phyloP scores from a whole-genome alignment of 2,888 invertebrate genomes.

The Drepana falcataria region DNA sequence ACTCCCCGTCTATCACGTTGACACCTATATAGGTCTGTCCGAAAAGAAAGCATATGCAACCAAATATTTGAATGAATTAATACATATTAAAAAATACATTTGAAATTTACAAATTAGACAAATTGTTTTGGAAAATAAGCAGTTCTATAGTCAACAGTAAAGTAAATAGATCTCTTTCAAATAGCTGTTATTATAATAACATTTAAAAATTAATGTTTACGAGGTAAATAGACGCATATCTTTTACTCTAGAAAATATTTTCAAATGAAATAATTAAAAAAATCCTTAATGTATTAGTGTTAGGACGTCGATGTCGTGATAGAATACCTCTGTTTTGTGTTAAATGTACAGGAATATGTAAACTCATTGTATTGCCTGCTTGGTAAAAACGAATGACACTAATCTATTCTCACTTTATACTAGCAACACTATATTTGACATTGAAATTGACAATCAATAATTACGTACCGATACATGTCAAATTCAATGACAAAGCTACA shows the following conservation, averaged over 20 bases:
- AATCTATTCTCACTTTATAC: slow-evolving; percentile 12
- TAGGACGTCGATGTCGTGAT: slow-evolving; percentile 73
- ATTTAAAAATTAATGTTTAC: slow-evolving; percentile 55
- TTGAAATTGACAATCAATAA: background rate
- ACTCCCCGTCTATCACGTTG: too few species aligned
- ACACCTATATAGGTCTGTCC: too few species aligned
- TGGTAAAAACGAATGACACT: slow-evolving; percentile 33
- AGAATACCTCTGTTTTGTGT: slow-evolving; percentile 54
- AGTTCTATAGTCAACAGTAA: slow-evolving; percentile 49
- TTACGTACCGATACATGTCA: slow-evolving; percentile 21
- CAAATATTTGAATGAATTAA: too few species aligned
- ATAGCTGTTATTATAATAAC: slow-evolving; percentile 51
- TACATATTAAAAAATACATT: background rate
- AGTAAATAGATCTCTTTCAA: slow-evolving; percentile 44
- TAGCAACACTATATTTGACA: slow-evolving; percentile 7
- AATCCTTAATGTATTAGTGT: slow-evolving; percentile 60
- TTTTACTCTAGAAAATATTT: slow-evolving; percentile 74
- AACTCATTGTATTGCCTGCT: slow-evolving; percentile 16
- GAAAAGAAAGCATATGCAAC: slow-evolving; percentile 7
- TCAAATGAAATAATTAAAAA: slow-evolving; percentile 51
- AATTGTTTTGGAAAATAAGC: slow-evolving; percentile 40
- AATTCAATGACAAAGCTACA: slow-evolving; percentile 32
- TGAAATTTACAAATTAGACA: slow-evolving; percentile 1
- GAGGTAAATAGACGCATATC: slow-evolving; percentile 77
- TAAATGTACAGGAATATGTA: slow-evolving; percentile 32